These are phyloP conservation scores for Pygoscelis antarcticus DNA, from an alignment of 2,113 vertebrate genomes.

Conservation along the genomic window DNA sequence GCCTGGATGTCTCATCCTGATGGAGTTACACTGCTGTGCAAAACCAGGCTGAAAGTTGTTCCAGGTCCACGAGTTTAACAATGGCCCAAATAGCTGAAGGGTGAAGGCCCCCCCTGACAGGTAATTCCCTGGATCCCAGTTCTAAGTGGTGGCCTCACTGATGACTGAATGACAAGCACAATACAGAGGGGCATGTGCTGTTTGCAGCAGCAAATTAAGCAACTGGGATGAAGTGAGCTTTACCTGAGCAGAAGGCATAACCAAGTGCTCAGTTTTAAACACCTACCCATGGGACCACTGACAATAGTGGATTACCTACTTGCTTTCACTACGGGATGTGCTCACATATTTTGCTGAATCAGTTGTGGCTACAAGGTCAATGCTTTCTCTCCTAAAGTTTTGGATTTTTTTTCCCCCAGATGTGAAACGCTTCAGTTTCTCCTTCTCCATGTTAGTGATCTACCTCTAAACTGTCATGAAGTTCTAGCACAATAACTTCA, in stretches of 20 bases:
- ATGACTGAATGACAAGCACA: neutral
- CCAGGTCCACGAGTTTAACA: neutral
- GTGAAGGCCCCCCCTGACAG: neutral
- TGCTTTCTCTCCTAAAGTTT: neutral
- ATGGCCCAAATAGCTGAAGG: neutral
- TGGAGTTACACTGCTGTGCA: neutral
- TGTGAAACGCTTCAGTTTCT: neutral
- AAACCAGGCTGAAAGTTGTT: neutral
- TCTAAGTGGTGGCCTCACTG: neutral
- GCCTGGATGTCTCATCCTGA: neutral
- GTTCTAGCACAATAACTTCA: neutral
- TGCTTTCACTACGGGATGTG: neutral
- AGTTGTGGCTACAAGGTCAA: neutral
- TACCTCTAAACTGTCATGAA: neutral
- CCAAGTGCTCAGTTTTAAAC: neutral
- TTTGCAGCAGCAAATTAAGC: neutral
- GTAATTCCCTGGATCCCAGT: neutral
- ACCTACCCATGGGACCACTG: neutral
- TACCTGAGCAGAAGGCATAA: neutral
- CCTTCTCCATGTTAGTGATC: accelerated
- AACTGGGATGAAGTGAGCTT: neutral
- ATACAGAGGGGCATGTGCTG: neutral
- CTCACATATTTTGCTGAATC: neutral
- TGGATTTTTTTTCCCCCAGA: neutral
- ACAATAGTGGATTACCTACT: neutral